A percentile compares a stretch with the other conserved stretches of the same genome.
Conservation (phyloP, 2,113 vertebrate species). For the Felis chaus region DNA sequence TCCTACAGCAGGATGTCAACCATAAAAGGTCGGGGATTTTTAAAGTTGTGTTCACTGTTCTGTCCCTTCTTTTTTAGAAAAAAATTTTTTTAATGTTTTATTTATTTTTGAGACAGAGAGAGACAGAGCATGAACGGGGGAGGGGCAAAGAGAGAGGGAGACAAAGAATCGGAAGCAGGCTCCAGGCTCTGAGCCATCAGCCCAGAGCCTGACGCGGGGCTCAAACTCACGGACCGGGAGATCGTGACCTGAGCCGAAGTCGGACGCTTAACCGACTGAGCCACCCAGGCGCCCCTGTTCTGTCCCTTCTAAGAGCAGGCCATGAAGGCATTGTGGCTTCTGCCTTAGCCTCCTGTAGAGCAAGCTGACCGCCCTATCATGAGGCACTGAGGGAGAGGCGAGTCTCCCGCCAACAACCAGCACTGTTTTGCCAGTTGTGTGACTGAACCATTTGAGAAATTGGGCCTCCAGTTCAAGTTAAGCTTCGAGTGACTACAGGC, state of each 20-base stretch:
- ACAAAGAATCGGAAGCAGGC: too few species aligned
- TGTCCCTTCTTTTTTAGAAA: not conserved
- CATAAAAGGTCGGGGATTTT: not conserved
- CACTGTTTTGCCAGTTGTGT: not conserved
- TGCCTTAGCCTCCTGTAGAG: not conserved
- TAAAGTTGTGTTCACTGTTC: not conserved
- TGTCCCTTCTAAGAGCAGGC: not conserved
- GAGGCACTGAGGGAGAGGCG: not conserved
- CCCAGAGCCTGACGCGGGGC: too few species aligned
- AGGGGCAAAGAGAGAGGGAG: too few species aligned
- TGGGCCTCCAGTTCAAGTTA: too few species aligned
- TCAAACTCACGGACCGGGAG: too few species aligned
- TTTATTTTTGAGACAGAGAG: too few species aligned
- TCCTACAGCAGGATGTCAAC: not conserved
- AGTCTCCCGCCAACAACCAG: rapidly evolving
- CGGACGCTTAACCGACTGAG: too few species aligned
- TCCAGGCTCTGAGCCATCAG: too few species aligned
- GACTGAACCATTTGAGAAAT: not conserved
- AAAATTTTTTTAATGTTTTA: too few species aligned
- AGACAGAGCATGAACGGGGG: too few species aligned
- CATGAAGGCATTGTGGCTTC: not conserved
- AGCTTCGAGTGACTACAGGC: not conserved
- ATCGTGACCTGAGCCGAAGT: too few species aligned
- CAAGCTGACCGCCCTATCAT: rapidly evolving
- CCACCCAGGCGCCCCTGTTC: too few species aligned